Base-by-base conservation (phyloP, 2,797 vertebrate genomes). In the Moxostoma hubbsi region DNA sequence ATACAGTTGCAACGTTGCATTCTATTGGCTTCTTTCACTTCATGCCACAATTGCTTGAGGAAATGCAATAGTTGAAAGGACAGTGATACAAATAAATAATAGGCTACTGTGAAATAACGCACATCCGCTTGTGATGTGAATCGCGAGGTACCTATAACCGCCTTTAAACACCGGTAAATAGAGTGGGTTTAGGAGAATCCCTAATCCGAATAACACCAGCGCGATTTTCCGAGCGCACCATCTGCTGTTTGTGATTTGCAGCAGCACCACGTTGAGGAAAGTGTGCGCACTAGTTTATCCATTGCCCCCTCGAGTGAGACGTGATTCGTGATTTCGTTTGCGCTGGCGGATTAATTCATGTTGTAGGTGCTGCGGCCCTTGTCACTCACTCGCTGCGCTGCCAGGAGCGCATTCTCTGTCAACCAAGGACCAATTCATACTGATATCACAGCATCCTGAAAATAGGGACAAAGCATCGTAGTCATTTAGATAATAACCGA, bases 351-450 rank as follows among this genome's bases (percentile, higher is more conserved):
- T 94, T 94, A 94, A 96, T 96, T 92, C 90, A 80, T 53, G 90
- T 76, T 85, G 87, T 86, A 92, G 86, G 95, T 95, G 93, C 94
- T 96, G 85, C 93, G 95, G 95, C 93, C 84, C 93, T 89, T 96
- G 95, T 97, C 96, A 95, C 92, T 97, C 96, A 96, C 94, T 94
- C 93, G 94, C 86, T 75, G 91, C 86, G 90, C 92, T 83, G 94
- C 93, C 87, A 86, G 83, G 87, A 91, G 93, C 91, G 93, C 90
- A 93, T 93, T 93, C 93, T 89, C 87, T 88, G 86, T 92, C 84
- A 91, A 93, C 92, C 89, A 90, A 92, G 90, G 87, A 91, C 84
- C 90, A 86, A 86, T 87, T 85, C 62, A 66, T 84, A 75, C 61
- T 84, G 85, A 72, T 76, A 81, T 85, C 87, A 83, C 84, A 82